These are phyloP conservation scores for Gobio gobio DNA, from an alignment of 2,113 vertebrate species.

Conservation along the genomic window DNA sequence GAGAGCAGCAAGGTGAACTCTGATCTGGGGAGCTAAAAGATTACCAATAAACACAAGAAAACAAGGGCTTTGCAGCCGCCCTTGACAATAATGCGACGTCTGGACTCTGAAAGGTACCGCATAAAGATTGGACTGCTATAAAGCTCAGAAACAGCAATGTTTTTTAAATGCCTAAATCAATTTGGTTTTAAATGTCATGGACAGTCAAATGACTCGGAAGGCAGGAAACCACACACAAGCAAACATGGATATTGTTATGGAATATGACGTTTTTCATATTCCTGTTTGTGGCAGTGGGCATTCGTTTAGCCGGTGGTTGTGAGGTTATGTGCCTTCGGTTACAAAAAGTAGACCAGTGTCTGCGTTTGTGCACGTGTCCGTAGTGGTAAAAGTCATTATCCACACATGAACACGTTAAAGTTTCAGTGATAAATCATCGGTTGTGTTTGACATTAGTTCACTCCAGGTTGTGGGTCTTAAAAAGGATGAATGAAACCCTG, in stretches of 20 bases:
- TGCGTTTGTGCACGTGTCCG: background rate
- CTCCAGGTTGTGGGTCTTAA: conserved; percentile 49
- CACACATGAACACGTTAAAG: conserved; percentile 29
- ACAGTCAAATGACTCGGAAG: conserved; percentile 34
- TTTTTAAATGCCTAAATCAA: conserved; percentile 54
- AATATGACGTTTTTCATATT: background rate
- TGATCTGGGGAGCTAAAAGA: conserved; percentile 17
- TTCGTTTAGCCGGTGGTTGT: background rate
- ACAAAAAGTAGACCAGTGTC: background rate
- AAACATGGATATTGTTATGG: background rate
- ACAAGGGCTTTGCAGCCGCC: conserved; percentile 22
- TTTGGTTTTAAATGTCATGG: conserved; percentile 60
- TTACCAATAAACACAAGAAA: conserved; percentile 42
- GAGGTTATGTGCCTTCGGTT: background rate
- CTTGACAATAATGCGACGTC: conserved; percentile 46
- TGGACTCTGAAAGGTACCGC: conserved; percentile 48
- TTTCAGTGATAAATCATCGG: conserved; percentile 42
- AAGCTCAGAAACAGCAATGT: conserved; percentile 56
- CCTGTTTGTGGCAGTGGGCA: background rate
- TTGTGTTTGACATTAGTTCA: conserved; percentile 46
- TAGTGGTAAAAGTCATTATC: conserved; percentile 28
- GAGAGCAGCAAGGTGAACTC: conserved; percentile 46
- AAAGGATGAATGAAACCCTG: conserved; percentile 59
- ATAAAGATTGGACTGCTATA: conserved; percentile 32
- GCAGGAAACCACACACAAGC: background rate